Evolutionary conservation across 2,113 vertebrate species (phyloP).

Genomic region (Procavia capensis): DNA sequence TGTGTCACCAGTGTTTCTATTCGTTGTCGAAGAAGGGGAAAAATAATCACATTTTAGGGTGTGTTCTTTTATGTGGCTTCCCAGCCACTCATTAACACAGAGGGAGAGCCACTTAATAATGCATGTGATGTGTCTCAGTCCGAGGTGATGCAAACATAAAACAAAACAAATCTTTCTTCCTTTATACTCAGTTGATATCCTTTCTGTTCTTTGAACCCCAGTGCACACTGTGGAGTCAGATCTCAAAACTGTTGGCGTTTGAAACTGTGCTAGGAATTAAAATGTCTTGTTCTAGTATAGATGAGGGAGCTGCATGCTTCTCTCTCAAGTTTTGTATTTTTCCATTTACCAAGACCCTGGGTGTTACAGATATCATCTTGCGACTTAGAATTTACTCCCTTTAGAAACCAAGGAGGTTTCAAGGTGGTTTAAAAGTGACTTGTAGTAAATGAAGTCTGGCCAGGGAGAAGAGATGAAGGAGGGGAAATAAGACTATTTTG

Average conservation of each 20-base stretch:
- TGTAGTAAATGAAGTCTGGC: constrained; percentile 13
- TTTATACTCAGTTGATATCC: neutral
- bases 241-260: neutral
- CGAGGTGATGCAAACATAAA: neutral
- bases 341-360: neutral
- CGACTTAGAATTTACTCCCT: constrained; percentile 19
- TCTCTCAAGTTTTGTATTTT: constrained; percentile 31
- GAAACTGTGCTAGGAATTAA: neutral
- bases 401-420: neutral
- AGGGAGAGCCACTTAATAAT: neutral
- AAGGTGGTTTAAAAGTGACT: constrained; percentile 44
- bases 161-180: neutral
- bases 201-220: neutral
- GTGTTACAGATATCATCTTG: constrained; percentile 14
- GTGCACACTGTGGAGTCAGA: neutral
- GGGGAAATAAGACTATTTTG: neutral
- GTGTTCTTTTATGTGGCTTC: neutral
- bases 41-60: neutral
- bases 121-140: neutral
- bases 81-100: neutral
- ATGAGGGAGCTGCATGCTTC: neutral
- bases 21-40: neutral
- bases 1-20: too few species aligned
- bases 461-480: neutral
- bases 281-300: neutral